Percentiles rank a stretch among this genome's conserved stretches.
Conservation (phyloP, 2,797 vertebrate species). For the Paramormyrops hopkinsi region DNA sequence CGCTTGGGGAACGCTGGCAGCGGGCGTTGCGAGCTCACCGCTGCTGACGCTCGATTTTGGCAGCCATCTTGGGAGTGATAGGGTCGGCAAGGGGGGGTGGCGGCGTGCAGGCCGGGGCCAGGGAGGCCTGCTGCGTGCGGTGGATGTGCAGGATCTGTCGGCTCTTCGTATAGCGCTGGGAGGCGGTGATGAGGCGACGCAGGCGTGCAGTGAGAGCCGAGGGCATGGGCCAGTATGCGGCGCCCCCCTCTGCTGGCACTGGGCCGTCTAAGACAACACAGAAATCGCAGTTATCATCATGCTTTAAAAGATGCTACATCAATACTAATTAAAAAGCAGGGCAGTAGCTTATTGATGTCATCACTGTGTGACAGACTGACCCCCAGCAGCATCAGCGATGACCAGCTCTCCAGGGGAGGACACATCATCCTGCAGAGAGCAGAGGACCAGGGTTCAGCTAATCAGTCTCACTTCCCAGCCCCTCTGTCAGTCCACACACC, state of each 20-base stretch:
- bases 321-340: background rate
- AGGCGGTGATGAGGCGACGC: conserved; percentile 90
- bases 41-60: conserved; percentile 95
- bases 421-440: conserved; percentile 74
- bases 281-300: background rate
- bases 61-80: conserved; percentile 90
- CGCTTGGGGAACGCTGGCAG: background rate
- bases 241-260: conserved; percentile 67
- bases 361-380: conserved; percentile 37
- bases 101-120: conserved; percentile 55
- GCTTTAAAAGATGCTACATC: background rate
- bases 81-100: conserved; percentile 74
- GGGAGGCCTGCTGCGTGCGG: conserved; percentile 65
- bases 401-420: conserved; percentile 93
- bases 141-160: conserved; percentile 86
- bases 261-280: conserved; percentile 62
- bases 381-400: conserved; percentile 83
- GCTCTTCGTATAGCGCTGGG: conserved; percentile 89
- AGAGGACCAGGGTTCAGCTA: background rate
- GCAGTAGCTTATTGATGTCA: background rate
- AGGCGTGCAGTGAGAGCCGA: conserved; percentile 88
- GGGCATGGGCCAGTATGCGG: conserved; percentile 85
- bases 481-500: background rate
- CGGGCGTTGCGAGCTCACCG: conserved; percentile 59
- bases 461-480: background rate